phyloP scores from a whole-genome alignment of 2,113 vertebrate genomes.

The Oncorhynchus tshawytscha region DNA sequence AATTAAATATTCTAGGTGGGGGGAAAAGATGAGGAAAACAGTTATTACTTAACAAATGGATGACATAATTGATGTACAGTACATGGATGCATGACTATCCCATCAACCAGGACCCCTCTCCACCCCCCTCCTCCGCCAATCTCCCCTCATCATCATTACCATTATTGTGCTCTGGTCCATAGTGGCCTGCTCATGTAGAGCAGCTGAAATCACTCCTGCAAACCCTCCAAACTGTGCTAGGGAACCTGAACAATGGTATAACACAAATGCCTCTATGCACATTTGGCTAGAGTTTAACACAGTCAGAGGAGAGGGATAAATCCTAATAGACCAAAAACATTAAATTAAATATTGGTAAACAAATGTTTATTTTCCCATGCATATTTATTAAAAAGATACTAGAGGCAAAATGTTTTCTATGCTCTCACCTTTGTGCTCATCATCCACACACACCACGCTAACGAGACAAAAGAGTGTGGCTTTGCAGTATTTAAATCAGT shows the following conservation, averaged over 20 bases:
- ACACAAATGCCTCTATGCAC: background rate
- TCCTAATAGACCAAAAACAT: background rate
- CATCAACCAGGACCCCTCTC: background rate
- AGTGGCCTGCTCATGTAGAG: constrained; percentile 23
- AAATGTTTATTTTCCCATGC: constrained; percentile 6
- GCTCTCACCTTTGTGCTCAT: constrained; percentile 38
- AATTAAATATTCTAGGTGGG: too few species aligned
- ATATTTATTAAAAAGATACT: constrained; percentile 52
- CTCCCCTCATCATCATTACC: background rate
- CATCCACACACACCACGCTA: constrained; percentile 42
- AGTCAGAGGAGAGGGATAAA: background rate
- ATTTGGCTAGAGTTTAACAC: background rate
- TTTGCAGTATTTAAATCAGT: constrained; percentile 78
- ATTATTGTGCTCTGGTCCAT: constrained; percentile 21
- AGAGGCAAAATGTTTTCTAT: constrained; percentile 50
- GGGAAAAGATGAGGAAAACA: too few species aligned
- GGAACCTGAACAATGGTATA: too few species aligned
- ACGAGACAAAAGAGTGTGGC: constrained; percentile 63
- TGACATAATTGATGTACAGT: too few species aligned
- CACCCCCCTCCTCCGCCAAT: constrained; percentile 2
- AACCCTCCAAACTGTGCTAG: background rate
- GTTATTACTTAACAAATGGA: too few species aligned
- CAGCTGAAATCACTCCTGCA: constrained; percentile 37
- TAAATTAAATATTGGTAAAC: background rate
- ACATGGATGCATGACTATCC: too few species aligned